A percentile compares a stretch with the other conserved stretches of the same genome.
Conservation (phyloP, 23 tunicate species). For the Ascidia mentula region DNA sequence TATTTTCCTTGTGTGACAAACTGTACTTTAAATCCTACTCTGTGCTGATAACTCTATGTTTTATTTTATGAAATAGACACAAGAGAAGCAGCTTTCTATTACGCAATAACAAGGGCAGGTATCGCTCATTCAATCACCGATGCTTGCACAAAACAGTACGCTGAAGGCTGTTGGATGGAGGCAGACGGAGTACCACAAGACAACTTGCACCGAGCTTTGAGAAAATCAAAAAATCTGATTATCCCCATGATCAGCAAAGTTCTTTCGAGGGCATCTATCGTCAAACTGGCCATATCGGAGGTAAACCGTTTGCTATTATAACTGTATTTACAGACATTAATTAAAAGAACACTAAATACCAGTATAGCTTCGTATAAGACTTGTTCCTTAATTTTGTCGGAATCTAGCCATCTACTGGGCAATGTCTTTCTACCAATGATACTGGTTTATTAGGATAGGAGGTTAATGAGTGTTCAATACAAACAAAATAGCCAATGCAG, state of each 20-base stretch:
- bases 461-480: no score
- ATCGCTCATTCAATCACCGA: constrained; percentile 27
- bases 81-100: constrained; percentile 30
- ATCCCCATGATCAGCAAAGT: background rate
- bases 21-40: no score
- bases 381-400: no score
- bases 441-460: no score
- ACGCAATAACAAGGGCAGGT: constrained; percentile 30
- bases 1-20: no score
- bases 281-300: background rate
- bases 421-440: no score
- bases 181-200: background rate
- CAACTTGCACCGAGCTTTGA: background rate
- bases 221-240: background rate
- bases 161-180: background rate
- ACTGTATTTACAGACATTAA: no score
- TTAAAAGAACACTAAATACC: no score
- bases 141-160: constrained; percentile 5
- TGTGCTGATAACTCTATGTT: background rate
- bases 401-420: no score
- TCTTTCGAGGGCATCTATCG: background rate
- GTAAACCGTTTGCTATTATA: no score
- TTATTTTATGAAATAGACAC: constrained; percentile 13
- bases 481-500: no score
- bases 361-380: no score